Evolutionary conservation across 2,888 invertebrate genomes (phyloP), one percentile per base, ranked within the genome.

Genomic region (Chymomyza caudatula): DNA sequence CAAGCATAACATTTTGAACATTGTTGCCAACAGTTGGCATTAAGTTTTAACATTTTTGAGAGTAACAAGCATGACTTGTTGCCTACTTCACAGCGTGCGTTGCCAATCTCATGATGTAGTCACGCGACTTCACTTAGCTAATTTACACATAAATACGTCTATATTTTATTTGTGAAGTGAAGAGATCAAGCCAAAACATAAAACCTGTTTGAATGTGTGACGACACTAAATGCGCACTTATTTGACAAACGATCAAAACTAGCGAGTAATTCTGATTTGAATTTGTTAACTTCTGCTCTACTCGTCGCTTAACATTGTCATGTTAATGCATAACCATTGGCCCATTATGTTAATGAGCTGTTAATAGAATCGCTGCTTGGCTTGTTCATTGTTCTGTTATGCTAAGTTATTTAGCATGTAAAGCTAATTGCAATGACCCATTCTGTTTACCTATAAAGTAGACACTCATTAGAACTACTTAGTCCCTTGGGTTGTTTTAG

Each of bases 261-360:
- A 71, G 43, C 70, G 47, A 71, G 58, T 63, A 71, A 57, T 75
- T 68, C 64, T 71, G 83, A 75, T 75, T 37, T 37, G 29, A 37
- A 37, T 37, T 11, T 37, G 29, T 37, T 37, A 11, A 37, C 29
- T 37, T 44, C 19, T 17, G n/a, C 47, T 19, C 15, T 6, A 13
- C n/a, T 13, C 11, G 60, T 60, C 67, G 65, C 20, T 77, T 83
- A 85, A 85, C 80, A 80, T 83, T 85, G 77, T 79, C 63, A 85
- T 80, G 83, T 82, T 85, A 82, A 74, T 85, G 73, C 37, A 5
- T 19, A 20, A 22, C 52, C 11, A 52, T 20, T 73, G 53, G 73
- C 60, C 64, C 66, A 82, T 82, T 80, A 83, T 85, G 80, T 71
- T 80, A 81, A 85, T 85, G 80, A 85, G 80, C 75, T 75, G 83